Conservation (phyloP, 2,113 vertebrate genomes). For the Otocyon megalotis region DNA sequence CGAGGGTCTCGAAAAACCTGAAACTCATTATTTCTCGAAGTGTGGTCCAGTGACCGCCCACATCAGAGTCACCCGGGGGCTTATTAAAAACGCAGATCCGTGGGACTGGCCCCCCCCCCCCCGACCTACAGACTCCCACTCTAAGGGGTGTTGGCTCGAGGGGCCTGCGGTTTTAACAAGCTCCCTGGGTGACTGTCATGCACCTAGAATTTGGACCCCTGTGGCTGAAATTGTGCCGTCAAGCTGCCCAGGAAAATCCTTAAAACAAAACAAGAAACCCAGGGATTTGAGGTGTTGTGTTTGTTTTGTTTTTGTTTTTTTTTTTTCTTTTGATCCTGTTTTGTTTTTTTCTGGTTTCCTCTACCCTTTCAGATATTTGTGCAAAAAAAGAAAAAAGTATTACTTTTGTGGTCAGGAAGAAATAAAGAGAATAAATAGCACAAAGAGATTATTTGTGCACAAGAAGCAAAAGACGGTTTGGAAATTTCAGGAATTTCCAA, state of each 20-base stretch:
- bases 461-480: neutral
- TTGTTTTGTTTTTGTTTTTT: neutral
- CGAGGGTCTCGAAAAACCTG: slow-evolving; percentile 53
- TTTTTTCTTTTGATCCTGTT: neutral
- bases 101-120: neutral
- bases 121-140: neutral
- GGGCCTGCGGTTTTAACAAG: slow-evolving; percentile 44
- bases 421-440: neutral
- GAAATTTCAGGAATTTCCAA: slow-evolving; percentile 73
- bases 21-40: slow-evolving; percentile 73
- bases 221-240: neutral
- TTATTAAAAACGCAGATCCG: slow-evolving; percentile 24
- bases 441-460: slow-evolving; percentile 48
- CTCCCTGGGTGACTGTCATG: neutral
- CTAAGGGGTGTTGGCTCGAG: neutral
- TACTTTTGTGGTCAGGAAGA: neutral
- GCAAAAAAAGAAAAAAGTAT: neutral
- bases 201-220: neutral
- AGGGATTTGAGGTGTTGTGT: neutral
- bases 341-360: neutral
- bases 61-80: slow-evolving; percentile 17
- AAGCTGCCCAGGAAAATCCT: slow-evolving; percentile 47
- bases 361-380: slow-evolving; percentile 15
- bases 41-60: slow-evolving; percentile 34
- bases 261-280: slow-evolving; percentile 16